Conservation (phyloP, 92 coral and sea anemone genomes). For the Porites evermanni region DNA sequence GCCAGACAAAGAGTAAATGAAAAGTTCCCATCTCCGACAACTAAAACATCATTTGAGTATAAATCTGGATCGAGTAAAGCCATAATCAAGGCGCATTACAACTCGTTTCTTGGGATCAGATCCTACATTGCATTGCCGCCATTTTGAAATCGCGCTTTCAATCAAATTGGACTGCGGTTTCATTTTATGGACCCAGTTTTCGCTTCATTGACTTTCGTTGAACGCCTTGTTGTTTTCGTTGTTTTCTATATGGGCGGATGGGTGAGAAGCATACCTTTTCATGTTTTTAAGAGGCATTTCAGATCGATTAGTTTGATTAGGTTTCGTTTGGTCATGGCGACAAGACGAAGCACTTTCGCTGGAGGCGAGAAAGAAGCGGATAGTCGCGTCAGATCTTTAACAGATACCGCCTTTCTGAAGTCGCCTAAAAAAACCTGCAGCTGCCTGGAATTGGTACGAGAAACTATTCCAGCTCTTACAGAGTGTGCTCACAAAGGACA, state of each 20-base stretch:
- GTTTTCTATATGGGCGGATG: conserved; percentile 4
- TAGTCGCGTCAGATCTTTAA: conserved; percentile 22
- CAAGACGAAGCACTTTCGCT: conserved; percentile 35
- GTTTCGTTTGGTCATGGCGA: conserved; percentile 48
- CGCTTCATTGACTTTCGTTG: background rate
- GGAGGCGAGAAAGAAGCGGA: conserved; percentile 13
- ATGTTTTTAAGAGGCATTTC: background rate
- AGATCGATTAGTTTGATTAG: background rate
- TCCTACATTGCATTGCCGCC: background rate
- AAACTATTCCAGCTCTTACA: conserved; percentile 78
- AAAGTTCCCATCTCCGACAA: conserved; percentile 98
- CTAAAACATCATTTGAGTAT: conserved; percentile 72
- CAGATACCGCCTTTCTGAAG: conserved; percentile 2
- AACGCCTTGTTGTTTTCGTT: no score
- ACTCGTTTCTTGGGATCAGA: no score
- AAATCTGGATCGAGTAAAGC: conserved; percentile 70
- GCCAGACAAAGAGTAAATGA: conserved; percentile 93
- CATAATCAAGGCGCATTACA: conserved; percentile 26
- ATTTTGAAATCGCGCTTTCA: background rate
- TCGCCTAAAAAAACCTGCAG: conserved; percentile 21
- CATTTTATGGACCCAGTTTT: background rate
- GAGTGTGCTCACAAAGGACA: conserved; percentile 92
- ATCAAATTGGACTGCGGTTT: background rate
- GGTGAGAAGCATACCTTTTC: background rate
- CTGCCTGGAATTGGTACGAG: conserved; percentile 54